These are phyloP conservation scores for Atlantisia rogersi DNA, from an alignment of 2,113 vertebrate species.

Conservation along the genomic window DNA sequence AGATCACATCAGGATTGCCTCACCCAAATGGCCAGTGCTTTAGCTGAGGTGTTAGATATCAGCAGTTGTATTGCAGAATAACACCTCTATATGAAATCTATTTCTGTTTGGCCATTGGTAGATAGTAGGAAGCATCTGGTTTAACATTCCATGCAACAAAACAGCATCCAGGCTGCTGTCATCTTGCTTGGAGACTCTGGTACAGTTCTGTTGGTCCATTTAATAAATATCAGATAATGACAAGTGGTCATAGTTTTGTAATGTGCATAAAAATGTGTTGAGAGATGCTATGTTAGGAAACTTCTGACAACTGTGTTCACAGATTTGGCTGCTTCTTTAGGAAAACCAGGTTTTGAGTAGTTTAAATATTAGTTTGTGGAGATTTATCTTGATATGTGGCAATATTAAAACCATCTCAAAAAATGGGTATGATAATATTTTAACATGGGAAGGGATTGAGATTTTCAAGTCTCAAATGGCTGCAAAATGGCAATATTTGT, in stretches of 20 bases:
- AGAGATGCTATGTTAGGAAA: not conserved
- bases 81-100: not conserved
- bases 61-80: not conserved
- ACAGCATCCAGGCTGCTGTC: not conserved
- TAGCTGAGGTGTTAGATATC: not conserved
- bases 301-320: not conserved
- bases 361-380: not conserved
- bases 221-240: not conserved
- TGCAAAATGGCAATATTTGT: not conserved
- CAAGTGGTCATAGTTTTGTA: not conserved
- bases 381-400: not conserved
- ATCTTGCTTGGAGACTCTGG: accelerated
- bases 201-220: not conserved
- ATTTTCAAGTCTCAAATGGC: not conserved
- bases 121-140: not conserved
- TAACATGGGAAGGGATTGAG: not conserved
- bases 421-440: not conserved
- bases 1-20: not conserved
- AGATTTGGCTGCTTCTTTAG: not conserved
- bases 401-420: not conserved
- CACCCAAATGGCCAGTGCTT: not conserved
- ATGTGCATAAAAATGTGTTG: not conserved
- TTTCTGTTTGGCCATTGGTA: not conserved
- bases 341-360: not conserved
- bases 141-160: not conserved